Conservation (phyloP, 2,113 vertebrate genomes). For the Brachyhypopomus gauderio region DNA sequence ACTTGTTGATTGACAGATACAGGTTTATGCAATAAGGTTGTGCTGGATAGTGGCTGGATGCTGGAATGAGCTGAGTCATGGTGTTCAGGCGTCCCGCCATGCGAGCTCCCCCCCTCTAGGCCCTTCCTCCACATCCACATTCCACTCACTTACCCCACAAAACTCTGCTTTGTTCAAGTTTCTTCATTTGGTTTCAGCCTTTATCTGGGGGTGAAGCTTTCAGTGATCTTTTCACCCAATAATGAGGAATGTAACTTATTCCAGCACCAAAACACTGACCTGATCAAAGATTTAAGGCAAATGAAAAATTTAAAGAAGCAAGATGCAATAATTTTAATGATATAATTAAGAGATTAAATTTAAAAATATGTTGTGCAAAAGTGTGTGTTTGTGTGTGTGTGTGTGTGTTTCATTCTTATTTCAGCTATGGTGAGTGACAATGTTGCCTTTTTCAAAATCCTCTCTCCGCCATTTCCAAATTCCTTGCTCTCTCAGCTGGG, state of each 20-base stretch:
- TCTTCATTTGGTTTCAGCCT: conserved; percentile 20
- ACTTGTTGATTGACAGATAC: conserved; percentile 57
- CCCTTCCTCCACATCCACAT: conserved; percentile 40
- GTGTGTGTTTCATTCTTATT: background rate
- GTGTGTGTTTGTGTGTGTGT: conserved; percentile 11
- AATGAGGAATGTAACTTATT: conserved; percentile 17
- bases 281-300: conserved; percentile 2
- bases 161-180: conserved; percentile 13
- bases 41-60: conserved; percentile 14
- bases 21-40: conserved; percentile 41
- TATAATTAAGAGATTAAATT: too few species aligned
- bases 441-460: conserved; percentile 4
- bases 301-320: background rate
- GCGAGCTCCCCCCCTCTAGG: conserved; percentile 42
- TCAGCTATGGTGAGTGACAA: background rate
- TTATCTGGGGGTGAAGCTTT: conserved; percentile 19
- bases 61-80: background rate
- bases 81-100: conserved; percentile 33
- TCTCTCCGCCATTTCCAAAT: background rate
- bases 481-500: background rate
- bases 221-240: conserved; percentile 28
- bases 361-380: background rate
- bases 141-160: conserved; percentile 1
- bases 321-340: background rate
- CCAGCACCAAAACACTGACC: conserved; percentile 24